Base-by-base conservation (phyloP, 2,888 invertebrate genomes). In the Enchytraeus crypticus region DNA sequence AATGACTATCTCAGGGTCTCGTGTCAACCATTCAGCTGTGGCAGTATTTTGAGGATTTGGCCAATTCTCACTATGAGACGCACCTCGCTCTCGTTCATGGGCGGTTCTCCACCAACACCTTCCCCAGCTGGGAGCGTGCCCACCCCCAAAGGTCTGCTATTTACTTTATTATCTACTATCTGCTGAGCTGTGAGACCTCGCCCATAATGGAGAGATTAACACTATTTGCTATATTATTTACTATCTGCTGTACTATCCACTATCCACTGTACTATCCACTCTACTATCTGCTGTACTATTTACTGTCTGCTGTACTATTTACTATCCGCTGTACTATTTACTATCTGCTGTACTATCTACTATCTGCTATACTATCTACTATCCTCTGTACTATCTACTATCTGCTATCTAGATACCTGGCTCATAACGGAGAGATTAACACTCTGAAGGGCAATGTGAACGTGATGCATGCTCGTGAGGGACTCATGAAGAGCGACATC, bases 391-490 rank as follows among this genome's bases (percentile, higher is more conserved):
- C n/a, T n/a, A n/a, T n/a, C n/a, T n/a, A n/a, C n/a, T n/a, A n/a
- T n/a, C n/a, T n/a, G n/a, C n/a, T n/a, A n/a, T 34, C 5, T 38
- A 88, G 92, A 77, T 85, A 89, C 74, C 82, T 98, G 71, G 97
- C 97, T 65, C 98, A 98, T 83, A 98, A 98, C 82, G 98, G 98
- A 66, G 98, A 98, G 83, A 98, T 98, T 80, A 98, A 98, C 83
- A 98, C 98, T 18, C 84, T 98, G 70, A 87, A 96, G 66, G 98
- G 98, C 71, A 98, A 98, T 80, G 91, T 96, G 8, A 98, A 98
- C 81, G 85, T 91, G 69, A 98, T 98, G 97, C 90, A 92, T 78
- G 97, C 97, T 59, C 87, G 98, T 60, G 97, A 97, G 80, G 97
- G 97, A 61, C 91, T 96, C 34, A 96, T 97, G 96, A 85, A 88